Conservation (phyloP, 2,113 vertebrate genomes). For the Proteles cristata region DNA sequence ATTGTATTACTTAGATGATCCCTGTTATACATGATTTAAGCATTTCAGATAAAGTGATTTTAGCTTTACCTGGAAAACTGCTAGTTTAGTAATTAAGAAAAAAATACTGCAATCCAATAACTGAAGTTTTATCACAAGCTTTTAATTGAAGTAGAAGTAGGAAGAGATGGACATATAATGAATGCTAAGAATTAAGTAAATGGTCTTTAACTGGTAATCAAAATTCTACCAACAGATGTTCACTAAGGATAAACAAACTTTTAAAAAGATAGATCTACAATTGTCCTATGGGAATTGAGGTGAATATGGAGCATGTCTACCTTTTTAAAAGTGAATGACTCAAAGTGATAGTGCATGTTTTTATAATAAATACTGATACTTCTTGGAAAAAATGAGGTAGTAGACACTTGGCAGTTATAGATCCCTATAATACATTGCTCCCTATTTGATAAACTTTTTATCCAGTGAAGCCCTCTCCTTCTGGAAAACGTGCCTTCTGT, state of each 20-base stretch:
- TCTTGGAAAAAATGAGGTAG: background rate
- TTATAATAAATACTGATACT: background rate
- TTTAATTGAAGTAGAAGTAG: background rate
- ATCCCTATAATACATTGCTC: background rate
- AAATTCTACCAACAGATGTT: background rate
- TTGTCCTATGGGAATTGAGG: too few relatives aligned
- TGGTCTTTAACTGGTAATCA: background rate
- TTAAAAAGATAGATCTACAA: too few relatives aligned
- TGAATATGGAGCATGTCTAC: too few relatives aligned
- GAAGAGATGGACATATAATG: slow-evolving; percentile 41
- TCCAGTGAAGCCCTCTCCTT: background rate
- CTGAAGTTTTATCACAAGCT: background rate
- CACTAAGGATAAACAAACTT: background rate
- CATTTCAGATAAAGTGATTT: background rate
- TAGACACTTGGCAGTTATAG: background rate
- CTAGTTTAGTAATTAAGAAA: background rate
- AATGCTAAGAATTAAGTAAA: background rate
- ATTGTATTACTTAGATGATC: background rate
- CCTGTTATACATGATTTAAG: background rate
- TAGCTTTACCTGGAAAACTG: background rate
- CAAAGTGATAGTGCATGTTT: background rate
- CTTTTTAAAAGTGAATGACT: background rate
- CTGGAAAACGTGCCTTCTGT: background rate
- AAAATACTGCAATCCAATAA: slow-evolving; percentile 42
- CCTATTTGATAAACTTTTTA: background rate